Evolutionary conservation across 1,140 invertebrate genomes (phyloP).

Genomic region (Bombus waltoni): DNA sequence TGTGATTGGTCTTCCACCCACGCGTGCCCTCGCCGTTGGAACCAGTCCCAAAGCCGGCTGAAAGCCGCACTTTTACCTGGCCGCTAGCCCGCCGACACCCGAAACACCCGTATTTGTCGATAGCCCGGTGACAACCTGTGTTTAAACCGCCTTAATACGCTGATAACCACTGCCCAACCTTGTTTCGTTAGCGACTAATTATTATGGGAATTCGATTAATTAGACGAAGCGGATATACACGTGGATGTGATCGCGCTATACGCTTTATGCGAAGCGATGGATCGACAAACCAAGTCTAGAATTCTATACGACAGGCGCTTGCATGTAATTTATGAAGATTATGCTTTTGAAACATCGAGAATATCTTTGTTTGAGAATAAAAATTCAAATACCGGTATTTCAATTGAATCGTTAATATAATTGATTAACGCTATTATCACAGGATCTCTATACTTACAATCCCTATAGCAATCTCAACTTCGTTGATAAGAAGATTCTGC

Average conservation of each 20-base stretch:
- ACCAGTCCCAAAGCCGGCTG: slow-evolving; percentile 51
- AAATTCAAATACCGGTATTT: too few relatives aligned
- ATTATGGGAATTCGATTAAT: slow-evolving; percentile 36
- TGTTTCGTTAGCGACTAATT: slow-evolving; percentile 1
- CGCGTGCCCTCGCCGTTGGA: slow-evolving; percentile 57
- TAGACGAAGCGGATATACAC: background rate
- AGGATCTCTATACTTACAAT: too few relatives aligned
- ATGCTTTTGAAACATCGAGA: background rate
- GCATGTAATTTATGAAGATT: background rate
- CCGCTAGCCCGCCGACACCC: background rate
- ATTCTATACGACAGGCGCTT: too few relatives aligned
- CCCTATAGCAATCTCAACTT: too few relatives aligned
- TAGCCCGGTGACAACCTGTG: slow-evolving; percentile 30
- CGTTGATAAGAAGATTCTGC: too few relatives aligned
- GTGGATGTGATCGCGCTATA: too few relatives aligned
- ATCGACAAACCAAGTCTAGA: background rate
- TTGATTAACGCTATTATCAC: too few relatives aligned
- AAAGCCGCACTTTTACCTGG: slow-evolving; percentile 32
- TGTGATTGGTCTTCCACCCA: slow-evolving; percentile 70
- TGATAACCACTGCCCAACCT: slow-evolving; percentile 1
- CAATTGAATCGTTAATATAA: too few relatives aligned
- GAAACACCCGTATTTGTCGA: slow-evolving; percentile 40
- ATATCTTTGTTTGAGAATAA: background rate
- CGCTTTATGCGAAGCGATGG: background rate
- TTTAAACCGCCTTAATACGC: slow-evolving; percentile 51